Conservation (phyloP, 92 coral and sea anemone species). For the Phymanthus crucifer region DNA sequence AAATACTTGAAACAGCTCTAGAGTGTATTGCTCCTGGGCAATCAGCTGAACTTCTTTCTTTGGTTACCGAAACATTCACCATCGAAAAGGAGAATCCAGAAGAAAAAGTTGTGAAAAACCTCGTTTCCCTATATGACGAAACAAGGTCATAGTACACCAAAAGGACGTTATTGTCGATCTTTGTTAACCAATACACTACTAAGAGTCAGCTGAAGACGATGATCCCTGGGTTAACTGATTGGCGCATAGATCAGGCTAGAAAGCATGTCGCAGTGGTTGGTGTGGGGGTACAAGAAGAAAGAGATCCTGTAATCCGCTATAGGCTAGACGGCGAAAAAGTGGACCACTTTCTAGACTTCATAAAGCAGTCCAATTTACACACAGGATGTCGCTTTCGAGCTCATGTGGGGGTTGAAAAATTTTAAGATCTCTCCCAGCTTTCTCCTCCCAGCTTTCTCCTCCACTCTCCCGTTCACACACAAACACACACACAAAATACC, state of each 20-base stretch:
- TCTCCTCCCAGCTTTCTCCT: no score
- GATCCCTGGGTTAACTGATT: conserved; percentile 54
- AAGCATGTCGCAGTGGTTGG: conserved; percentile 43
- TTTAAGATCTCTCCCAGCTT: no score
- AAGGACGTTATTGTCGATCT: conserved; percentile 38
- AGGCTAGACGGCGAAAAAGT: no score
- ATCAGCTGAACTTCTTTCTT: conserved; percentile 20
- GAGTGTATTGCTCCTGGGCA: conserved; percentile 52
- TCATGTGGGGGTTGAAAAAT: no score
- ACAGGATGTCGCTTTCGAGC: conserved; percentile 52
- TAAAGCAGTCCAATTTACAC: conserved; percentile 43
- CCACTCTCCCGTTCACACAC: no score
- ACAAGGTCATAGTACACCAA: conserved; percentile 49
- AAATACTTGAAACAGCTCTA: conserved; percentile 17
- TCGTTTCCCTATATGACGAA: conserved; percentile 37
- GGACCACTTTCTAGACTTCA: conserved; percentile 45
- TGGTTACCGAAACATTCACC: neutral
- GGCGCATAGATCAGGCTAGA: conserved; percentile 58
- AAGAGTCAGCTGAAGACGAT: conserved; percentile 35
- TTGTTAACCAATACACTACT: conserved; percentile 42
- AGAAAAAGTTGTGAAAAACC: conserved; percentile 23
- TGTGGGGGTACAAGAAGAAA: conserved; percentile 22
- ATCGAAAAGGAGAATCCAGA: neutral
- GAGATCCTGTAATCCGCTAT: conserved; percentile 2
- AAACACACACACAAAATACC: no score